Evolutionary conservation across 2,113 vertebrate genomes (phyloP), one percentile per base, ranked within the genome.

Genomic region (Peromyscus californicus): DNA sequence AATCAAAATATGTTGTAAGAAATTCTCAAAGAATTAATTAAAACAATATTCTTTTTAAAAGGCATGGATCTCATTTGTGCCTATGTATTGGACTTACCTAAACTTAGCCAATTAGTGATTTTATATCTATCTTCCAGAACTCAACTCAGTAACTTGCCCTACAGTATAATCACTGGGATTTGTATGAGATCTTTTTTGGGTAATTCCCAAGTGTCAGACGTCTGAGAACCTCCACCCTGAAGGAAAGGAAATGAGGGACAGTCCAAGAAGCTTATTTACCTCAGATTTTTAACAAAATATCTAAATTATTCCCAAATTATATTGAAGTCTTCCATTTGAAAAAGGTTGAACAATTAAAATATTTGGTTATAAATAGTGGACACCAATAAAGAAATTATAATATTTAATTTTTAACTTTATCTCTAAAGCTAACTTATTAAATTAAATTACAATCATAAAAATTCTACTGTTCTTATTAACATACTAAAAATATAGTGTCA

Each of bases 321-420:
- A 51, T 21, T 33, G 29, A 83, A 48, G 12, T 51, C 48, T 83
- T 7, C 36, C 93, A 16, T 79, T 26, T 83, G 45, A 57, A 5
- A 79, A 93, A 70, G 3, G 51, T 88, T 92, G n/a, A 42, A 1
- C 48, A 90, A 36, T 83, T 89, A 69, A 88, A 51, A 93, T 83
- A 79, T 92, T 86, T 54, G 89, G 36, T 42, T 8, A 24, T 59
- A 75, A 36, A 1, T 22, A 92, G 5, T 92, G 6, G n/a, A 59
- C 8, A 79, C 2, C 1, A 57, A 24, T 69, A 2, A 54, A 4
- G 7, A 75, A 87, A 54, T 89, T 31, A 51, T 2, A 36, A 22
- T 74, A 54, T 42, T 75, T 67, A 83, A 88, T 79, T 93, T 70
- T 83, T 79, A 90, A 82, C 8, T 83, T 95, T 3, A 89, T 72